Evolutionary conservation across 2,797 vertebrate species (phyloP).

Genomic region (Odontamblyopus rebecca): DNA sequence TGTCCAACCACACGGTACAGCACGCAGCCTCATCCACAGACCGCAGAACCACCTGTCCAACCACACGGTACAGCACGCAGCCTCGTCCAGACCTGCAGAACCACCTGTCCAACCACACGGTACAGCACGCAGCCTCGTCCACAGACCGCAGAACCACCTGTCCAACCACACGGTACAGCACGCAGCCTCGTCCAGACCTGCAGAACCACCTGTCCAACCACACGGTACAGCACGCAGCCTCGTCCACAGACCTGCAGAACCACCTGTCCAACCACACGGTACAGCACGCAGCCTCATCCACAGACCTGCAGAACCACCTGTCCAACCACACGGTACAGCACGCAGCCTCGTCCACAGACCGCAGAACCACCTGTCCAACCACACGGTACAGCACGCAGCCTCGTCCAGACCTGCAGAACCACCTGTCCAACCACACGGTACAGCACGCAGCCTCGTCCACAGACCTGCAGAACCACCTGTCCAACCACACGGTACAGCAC

Average conservation of each 20-base stretch:
- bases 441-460: background rate
- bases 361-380: too few species aligned
- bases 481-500: constrained; percentile 3
- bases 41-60: too few species aligned
- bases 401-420: background rate
- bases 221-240: background rate
- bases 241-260: background rate
- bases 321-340: constrained; percentile 2
- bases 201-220: too few species aligned
- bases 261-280: background rate
- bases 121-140: background rate
- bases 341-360: background rate
- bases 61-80: background rate
- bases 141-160: background rate
- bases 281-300: background rate
- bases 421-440: constrained; percentile 1
- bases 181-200: background rate
- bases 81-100: background rate
- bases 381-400: background rate
- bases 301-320: too few species aligned
- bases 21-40: background rate
- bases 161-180: constrained; percentile 2
- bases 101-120: constrained; percentile 1
- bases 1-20: constrained; percentile 1
- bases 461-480: too few species aligned